Base-by-base conservation (phyloP, 2,113 vertebrate genomes). In the Setophaga kirtlandii region DNA sequence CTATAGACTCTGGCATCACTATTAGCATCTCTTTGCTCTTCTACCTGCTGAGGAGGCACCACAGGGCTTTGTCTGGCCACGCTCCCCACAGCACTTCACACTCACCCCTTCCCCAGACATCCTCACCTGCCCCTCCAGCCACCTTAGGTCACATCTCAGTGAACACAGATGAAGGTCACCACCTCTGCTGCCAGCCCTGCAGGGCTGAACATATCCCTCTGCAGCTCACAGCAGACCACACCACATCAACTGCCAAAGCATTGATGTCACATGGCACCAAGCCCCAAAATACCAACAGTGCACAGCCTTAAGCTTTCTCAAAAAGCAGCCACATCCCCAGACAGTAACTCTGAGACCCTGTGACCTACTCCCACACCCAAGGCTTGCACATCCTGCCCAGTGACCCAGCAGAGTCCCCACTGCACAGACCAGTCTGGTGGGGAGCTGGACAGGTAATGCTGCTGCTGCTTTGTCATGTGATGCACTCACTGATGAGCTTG, bases 41-140 rank as follows among this genome's bases (percentile, higher is more conserved):
- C 37, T 11, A 67, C 8, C 19, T 39, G 27, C 60, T 70, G 11
- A 28, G 22, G 68, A 41, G 5, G 20, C 22, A 52, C 12, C 15
- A n/a, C 35, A 37, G 8, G 8, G 50, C 24, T 56, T 46, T 63
- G 8, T 14, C 5, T 10, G 31, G 64, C 56, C 46, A 6, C 0
- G 0, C 5, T 62, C 11, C 28, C 10, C 31, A 49, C 21, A 53
- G 37, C 47, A 19, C 47, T n/a, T 79, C 79, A 58, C 3, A 0
- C 31, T 30, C 0, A 0, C 4, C 4, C 16, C 9, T 7, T 28
- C 19, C 27, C 11, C 4, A 4, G 1, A 28, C 25, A n/a, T 13
- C 44, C 33, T 41, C 58, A 68, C 11, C 17, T n/a, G 10, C 23
- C 58, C 20, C 22, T 76, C 49, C 33, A 10, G 11, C 7, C 31